Conservation (phyloP, 2,797 vertebrate genomes). For the Sebastes iracundus region DNA sequence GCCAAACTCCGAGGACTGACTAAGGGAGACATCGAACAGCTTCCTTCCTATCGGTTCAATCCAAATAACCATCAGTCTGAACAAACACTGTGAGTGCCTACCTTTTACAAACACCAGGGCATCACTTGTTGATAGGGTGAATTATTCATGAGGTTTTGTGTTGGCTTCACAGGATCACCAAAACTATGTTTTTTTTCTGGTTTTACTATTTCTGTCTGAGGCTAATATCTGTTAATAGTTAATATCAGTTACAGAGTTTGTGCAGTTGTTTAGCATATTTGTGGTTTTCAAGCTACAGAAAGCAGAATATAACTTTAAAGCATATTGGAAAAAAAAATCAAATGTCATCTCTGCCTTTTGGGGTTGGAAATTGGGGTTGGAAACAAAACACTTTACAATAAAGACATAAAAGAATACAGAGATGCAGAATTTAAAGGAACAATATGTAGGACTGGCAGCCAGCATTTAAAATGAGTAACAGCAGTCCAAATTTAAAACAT, state of each 20-base stretch:
- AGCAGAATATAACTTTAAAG: background rate
- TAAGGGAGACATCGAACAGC: slow-evolving; percentile 98
- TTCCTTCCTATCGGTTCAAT: slow-evolving; percentile 98
- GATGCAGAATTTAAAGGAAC: too few relatives aligned
- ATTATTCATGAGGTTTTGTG: background rate
- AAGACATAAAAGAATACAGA: too few relatives aligned
- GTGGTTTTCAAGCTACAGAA: background rate
- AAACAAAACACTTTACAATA: too few relatives aligned
- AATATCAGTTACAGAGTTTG: background rate
- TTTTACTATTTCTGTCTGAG: background rate
- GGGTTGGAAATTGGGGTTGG: background rate
- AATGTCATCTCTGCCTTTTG: background rate
- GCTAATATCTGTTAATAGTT: background rate
- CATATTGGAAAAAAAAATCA: background rate
- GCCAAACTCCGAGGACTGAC: slow-evolving; percentile 96
- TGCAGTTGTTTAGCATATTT: background rate
- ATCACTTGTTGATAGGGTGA: background rate
- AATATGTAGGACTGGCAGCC: too few relatives aligned
- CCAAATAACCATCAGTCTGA: slow-evolving; percentile 98
- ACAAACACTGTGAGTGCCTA: slow-evolving; percentile 93
- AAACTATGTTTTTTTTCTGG: background rate
- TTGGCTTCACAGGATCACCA: background rate
- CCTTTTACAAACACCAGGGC: background rate
- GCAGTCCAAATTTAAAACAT: too few relatives aligned
- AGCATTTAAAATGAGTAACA: too few relatives aligned